A percentile compares a stretch with the other conserved stretches of the same genome.
These are phyloP conservation scores for Scaptomyza reducta DNA, from an alignment of 2,888 invertebrate genomes.

Conservation along the genomic window DNA sequence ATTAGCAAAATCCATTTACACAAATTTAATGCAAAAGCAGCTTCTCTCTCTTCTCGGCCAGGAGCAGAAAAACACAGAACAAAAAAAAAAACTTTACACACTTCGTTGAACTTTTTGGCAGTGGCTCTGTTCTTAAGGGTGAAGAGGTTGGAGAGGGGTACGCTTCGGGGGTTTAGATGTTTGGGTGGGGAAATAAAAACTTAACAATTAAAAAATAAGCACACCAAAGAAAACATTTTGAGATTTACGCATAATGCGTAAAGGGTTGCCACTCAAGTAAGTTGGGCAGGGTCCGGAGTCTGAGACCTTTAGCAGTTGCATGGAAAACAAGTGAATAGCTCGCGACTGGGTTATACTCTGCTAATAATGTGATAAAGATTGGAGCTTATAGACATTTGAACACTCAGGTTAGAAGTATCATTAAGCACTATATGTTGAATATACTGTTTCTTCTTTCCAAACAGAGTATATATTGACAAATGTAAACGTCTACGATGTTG, in stretches of 20 bases:
- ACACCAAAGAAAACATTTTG: conserved; percentile 74
- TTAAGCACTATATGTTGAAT: too few species aligned
- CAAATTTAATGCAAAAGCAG: conserved; percentile 79
- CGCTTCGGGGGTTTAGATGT: conserved; percentile 30
- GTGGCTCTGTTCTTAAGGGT: conserved; percentile 35
- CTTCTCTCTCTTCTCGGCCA: conserved; percentile 43
- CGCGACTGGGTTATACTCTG: conserved; percentile 9
- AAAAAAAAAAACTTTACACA: conserved; percentile 77
- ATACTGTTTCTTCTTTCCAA: not conserved
- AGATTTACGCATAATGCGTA: conserved; percentile 73
- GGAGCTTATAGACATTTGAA: too few species aligned
- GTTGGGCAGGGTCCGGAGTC: conserved; percentile 25
- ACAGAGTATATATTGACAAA: conserved; percentile 41
- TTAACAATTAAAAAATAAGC: conserved; percentile 80
- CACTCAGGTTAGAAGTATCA: too few species aligned
- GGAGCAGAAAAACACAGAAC: conserved; percentile 26
- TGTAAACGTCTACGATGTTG: conserved; percentile 19
- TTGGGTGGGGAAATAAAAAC: conserved; percentile 64
- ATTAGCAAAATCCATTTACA: conserved; percentile 83
- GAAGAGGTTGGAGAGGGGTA: not conserved
- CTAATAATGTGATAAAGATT: too few species aligned
- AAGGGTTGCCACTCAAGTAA: conserved; percentile 65
- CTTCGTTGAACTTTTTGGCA: conserved; percentile 77
- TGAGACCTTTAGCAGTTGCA: conserved; percentile 70
- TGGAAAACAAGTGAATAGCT: conserved; percentile 52